Base-by-base conservation (phyloP, 2,888 invertebrate genomes). In the Buathra laborator region DNA sequence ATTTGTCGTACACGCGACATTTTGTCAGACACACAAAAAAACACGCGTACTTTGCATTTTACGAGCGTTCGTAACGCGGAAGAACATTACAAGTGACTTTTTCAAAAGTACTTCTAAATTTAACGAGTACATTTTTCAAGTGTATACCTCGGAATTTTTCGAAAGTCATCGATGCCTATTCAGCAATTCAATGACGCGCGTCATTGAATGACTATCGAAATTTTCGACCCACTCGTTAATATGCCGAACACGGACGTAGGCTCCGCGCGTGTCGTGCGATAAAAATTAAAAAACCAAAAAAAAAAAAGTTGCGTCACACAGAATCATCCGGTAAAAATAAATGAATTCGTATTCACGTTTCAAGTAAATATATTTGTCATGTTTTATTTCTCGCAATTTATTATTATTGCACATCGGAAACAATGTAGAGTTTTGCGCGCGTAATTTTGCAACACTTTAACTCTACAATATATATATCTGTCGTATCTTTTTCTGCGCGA, bases 321-420 rank as follows among this genome's bases (percentile, higher is more conserved):
- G 43, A 1, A 48, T 9, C n/a, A 6, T 12, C 1, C 4, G 14
- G 24, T 43, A 32, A 10, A 14, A 72, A 67, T 43, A 64, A 79
- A 78, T n/a, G n/a, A 76, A 32, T 7, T 48, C n/a, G 46, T 10
- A 19, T 24, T 56, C 64, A 48, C 51, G 51, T 78, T 81, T 75
- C 48, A 70, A 64, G 56, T 74, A 86, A 81, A 83, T 84, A 86
- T 81, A 86, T 74, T 56, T 67, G 51, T 70, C 71, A 62, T 83
- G 64, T 9, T 19, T 19, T 71, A 64, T 71, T 81, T 86, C 46
- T 70, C 29, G 75, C 68, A 77, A 75, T 16, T 62, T 62, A 51
- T 76, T 75, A 51, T 62, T 56, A 81, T 81, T 74, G 81, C 74
- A 81, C 83, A 56, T 77, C 32, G 51, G 43, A 56, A 78, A 71